A percentile compares a stretch with the other conserved stretches of the same genome.
Conservation (phyloP, 92 coral and sea anemone species). For the Bergia puertoricense region DNA sequence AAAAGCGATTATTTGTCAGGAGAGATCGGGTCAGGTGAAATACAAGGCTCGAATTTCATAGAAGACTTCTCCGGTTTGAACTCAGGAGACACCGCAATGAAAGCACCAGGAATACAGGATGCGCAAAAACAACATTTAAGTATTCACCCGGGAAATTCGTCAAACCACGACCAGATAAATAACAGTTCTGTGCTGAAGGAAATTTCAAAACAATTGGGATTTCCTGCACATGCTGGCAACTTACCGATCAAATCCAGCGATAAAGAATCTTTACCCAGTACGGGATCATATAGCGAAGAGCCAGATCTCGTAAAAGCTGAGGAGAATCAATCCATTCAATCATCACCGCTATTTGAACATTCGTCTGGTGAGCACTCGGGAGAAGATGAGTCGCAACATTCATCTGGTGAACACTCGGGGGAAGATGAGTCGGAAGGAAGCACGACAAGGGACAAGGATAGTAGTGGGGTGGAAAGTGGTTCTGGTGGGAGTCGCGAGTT, state of each 20-base stretch:
- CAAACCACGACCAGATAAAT: constrained; percentile 4
- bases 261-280: constrained; percentile 13
- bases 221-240: constrained; percentile 19
- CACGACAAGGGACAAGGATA: neutral
- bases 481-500: neutral
- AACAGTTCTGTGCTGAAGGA: constrained; percentile 11
- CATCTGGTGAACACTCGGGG: constrained; percentile 4
- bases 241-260: constrained; percentile 16
- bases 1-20: constrained; percentile 1
- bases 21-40: constrained; percentile 27
- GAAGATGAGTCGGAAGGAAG: constrained; percentile 20
- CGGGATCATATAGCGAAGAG: constrained; percentile 30
- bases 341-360: constrained; percentile 36
- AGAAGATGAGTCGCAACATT: neutral
- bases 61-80: neutral
- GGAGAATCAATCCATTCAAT: constrained; percentile 27
- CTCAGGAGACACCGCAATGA: neutral
- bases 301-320: constrained; percentile 27
- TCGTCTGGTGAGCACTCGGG: constrained; percentile 32
- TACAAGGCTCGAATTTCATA: neutral
- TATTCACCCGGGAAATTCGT: neutral
- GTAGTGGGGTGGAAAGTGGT: neutral
- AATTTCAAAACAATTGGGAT: constrained; percentile 29
- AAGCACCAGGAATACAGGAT: constrained; percentile 14
- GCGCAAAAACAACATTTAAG: constrained; percentile 28